Conservation (phyloP, 2,797 vertebrate species). For the Micromesistius poutassou region DNA sequence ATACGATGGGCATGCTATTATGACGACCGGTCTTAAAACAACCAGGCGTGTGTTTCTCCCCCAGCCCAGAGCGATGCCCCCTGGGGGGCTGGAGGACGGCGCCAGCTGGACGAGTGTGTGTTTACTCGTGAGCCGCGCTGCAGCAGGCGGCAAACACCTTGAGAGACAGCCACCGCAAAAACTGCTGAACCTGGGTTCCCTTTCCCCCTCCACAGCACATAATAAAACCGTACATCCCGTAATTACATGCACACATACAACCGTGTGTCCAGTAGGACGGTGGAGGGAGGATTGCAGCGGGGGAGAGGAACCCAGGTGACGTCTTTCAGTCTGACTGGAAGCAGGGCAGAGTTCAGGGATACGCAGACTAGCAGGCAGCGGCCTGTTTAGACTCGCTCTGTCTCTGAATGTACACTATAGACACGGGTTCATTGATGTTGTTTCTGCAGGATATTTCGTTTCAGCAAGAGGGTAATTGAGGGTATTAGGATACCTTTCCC, state of each 20-base stretch:
- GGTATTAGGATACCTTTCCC: constrained; percentile 48
- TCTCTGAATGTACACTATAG: constrained; percentile 61
- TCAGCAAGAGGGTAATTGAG: constrained; percentile 44
- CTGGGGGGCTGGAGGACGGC: neutral
- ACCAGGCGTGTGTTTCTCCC: neutral
- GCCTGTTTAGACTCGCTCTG: constrained; percentile 56
- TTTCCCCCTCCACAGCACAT: constrained; percentile 16
- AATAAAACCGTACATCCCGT: constrained; percentile 54
- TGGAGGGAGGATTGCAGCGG: constrained; percentile 18
- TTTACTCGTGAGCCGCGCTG: constrained; percentile 39
- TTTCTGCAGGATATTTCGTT: constrained; percentile 55
- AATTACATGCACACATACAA: constrained; percentile 33
- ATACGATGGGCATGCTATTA: no score
- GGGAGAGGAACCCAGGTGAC: constrained; percentile 21
- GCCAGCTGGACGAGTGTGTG: constrained; percentile 17
- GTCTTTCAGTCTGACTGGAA: constrained; percentile 38
- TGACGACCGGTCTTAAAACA: neutral
- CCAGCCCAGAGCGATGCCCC: neutral
- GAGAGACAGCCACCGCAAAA: constrained; percentile 56
- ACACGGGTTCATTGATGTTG: constrained; percentile 42
- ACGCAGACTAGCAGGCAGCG: constrained; percentile 61
- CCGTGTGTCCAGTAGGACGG: constrained; percentile 6
- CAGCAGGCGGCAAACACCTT: constrained; percentile 46
- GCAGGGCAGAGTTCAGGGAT: constrained; percentile 44
- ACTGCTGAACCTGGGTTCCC: constrained; percentile 45